Percentiles rank a stretch among this genome's conserved stretches.
phyloP scores from a whole-genome alignment of 2,113 vertebrate genomes.

The Astur gentilis region DNA sequence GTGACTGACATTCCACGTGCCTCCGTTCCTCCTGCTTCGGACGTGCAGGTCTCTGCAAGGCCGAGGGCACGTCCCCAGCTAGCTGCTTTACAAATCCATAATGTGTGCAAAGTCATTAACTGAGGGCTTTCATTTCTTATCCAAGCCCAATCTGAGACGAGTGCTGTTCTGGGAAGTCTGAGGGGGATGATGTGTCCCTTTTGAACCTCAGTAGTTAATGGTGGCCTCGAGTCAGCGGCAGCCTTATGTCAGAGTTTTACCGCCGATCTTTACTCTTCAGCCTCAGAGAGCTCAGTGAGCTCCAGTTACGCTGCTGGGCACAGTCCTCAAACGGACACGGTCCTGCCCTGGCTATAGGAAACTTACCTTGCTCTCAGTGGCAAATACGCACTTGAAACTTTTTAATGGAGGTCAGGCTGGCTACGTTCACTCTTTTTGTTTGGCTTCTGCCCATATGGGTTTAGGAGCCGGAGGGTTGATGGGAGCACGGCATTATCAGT shows the following conservation, averaged over 20 bases:
- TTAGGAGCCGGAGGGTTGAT: background rate
- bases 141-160: background rate
- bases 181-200: background rate
- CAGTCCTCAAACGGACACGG: background rate
- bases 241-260: background rate
- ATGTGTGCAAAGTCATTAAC: fast-evolving
- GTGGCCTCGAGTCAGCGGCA: background rate
- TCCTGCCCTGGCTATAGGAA: background rate
- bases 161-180: background rate
- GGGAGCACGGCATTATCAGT: too few species aligned
- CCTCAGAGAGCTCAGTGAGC: background rate
- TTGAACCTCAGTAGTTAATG: background rate
- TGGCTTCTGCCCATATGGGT: background rate
- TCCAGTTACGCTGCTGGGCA: background rate
- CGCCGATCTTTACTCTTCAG: background rate
- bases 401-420: background rate
- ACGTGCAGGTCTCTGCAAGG: background rate
- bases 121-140: background rate
- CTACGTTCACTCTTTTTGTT: background rate
- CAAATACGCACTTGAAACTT: background rate
- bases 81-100: background rate
- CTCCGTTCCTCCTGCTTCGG: background rate
- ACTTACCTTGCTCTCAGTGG: background rate
- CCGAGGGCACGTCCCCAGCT: background rate
- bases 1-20: background rate